These are phyloP conservation scores for Leucoraja ocellata DNA, from an alignment of 2,797 vertebrate genomes.

Conservation along the genomic window DNA sequence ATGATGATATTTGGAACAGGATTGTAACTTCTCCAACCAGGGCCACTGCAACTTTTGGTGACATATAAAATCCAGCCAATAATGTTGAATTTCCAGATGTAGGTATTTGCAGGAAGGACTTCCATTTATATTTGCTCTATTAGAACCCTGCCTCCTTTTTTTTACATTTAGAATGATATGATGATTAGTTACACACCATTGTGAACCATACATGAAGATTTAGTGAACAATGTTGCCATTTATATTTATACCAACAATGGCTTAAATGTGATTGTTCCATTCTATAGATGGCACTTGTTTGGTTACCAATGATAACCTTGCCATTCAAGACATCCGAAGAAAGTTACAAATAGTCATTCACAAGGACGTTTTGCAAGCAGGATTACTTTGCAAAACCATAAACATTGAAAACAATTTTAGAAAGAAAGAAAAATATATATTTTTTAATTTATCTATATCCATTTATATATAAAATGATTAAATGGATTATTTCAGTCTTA, in stretches of 20 bases:
- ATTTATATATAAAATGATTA: neutral
- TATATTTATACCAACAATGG: neutral
- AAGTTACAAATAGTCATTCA: neutral
- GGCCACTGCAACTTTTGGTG: neutral
- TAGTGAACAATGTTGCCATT: neutral
- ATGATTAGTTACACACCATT: neutral
- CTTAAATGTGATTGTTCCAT: neutral
- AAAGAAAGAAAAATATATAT: neutral
- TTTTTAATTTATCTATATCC: neutral
- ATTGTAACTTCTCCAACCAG: neutral
- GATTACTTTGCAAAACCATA: neutral
- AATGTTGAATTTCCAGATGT: too few species aligned
- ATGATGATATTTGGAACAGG: too few species aligned
- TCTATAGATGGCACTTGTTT: neutral
- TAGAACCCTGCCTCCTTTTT: neutral
- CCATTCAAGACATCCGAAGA: neutral
- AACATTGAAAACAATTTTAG: neutral
- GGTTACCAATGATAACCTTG: neutral
- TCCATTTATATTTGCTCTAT: neutral
- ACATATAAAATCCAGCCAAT: too few species aligned
- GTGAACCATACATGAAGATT: neutral
- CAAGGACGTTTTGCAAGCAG: neutral
- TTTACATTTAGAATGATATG: neutral
- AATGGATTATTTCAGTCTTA: neutral
- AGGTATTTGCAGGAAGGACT: neutral